Evolutionary conservation across 1,140 invertebrate genomes (phyloP).

Genomic region (Rhopalosiphum maidis): DNA sequence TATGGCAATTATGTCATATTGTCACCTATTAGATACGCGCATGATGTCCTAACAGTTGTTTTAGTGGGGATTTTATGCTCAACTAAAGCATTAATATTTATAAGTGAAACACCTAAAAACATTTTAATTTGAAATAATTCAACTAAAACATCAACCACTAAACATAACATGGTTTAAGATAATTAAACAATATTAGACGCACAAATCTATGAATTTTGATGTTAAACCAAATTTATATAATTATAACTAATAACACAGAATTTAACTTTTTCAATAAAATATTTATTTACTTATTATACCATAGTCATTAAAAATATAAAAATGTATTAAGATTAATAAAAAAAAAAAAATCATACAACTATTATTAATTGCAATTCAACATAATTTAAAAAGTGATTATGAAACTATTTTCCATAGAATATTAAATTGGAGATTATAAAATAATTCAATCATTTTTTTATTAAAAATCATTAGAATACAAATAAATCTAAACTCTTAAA

Average conservation of each 20-base stretch:
- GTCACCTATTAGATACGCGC: background rate
- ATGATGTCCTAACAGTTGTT: background rate
- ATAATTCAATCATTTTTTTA: background rate
- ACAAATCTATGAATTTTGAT: background rate
- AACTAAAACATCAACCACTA: background rate
- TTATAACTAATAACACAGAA: background rate
- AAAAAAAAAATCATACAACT: background rate
- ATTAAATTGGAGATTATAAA: background rate
- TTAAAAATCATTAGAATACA: slow-evolving; percentile 4
- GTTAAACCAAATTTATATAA: background rate
- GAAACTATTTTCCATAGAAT: background rate
- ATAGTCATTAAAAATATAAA: background rate
- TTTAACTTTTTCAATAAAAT: background rate
- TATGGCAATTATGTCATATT: background rate
- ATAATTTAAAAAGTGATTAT: background rate
- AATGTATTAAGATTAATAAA: background rate
- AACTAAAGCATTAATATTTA: background rate
- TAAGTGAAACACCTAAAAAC: background rate
- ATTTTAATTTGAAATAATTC: background rate
- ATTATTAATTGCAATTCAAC: background rate
- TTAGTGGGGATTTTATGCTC: background rate
- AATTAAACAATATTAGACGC: background rate
- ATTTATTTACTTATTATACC: background rate
- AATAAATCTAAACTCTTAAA: background rate
- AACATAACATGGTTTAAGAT: background rate